phyloP scores from a whole-genome alignment of 2,113 vertebrate genomes.

The Polypterus senegalus region DNA sequence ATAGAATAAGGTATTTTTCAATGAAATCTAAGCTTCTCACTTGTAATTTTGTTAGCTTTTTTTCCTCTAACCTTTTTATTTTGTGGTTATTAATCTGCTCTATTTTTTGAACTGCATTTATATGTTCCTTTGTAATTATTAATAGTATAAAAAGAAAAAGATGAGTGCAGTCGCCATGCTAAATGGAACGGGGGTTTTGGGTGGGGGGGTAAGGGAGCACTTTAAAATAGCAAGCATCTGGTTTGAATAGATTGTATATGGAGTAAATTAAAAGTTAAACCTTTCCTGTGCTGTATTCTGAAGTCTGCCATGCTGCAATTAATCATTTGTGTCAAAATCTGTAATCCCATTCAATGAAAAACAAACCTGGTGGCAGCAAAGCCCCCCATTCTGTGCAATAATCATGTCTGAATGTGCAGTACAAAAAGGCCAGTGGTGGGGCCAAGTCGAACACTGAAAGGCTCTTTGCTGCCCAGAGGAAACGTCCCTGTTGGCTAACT shows the following conservation, averaged over 20 bases:
- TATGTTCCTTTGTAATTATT: too few relatives aligned
- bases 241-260: conserved; percentile 74
- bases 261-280: conserved; percentile 71
- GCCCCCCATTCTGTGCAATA: conserved; percentile 58
- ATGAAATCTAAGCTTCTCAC: too few relatives aligned
- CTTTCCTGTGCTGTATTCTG: conserved; percentile 72
- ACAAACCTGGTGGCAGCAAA: conserved; percentile 79
- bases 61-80: too few relatives aligned
- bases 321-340: conserved; percentile 91
- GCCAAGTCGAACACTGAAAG: not conserved
- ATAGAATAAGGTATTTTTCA: too few relatives aligned
- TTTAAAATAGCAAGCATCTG: conserved; percentile 68
- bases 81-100: too few relatives aligned
- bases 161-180: too few relatives aligned
- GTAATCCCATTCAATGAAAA: conserved; percentile 85
- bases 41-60: too few relatives aligned
- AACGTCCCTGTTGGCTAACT: too few relatives aligned
- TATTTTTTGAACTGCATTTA: too few relatives aligned
- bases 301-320: conserved; percentile 82
- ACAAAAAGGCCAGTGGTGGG: conserved; percentile 36
- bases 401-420: conserved; percentile 55
- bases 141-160: too few relatives aligned
- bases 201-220: conserved; percentile 26
- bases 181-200: too few relatives aligned
- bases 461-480: too few relatives aligned